phyloP scores from a whole-genome alignment of 2,888 invertebrate genomes.

The Argyresthia goedartella region DNA sequence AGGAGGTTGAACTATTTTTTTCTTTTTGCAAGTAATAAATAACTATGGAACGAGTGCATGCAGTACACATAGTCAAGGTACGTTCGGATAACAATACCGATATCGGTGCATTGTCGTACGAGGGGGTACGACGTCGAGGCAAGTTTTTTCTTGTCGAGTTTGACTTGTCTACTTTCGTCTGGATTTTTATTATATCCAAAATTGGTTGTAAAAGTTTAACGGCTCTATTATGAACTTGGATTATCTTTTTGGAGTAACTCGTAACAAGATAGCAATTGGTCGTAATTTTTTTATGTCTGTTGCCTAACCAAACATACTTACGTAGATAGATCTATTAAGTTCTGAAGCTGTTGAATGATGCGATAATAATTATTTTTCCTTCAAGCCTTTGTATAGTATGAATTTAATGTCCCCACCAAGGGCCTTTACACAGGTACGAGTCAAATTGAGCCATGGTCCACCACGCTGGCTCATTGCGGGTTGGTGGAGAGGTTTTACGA shows the following conservation, averaged over 20 bases:
- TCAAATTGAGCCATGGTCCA: no score
- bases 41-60: constrained; percentile 28
- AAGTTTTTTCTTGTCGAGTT: neutral
- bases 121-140: neutral
- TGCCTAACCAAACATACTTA: neutral
- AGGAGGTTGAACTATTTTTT: constrained; percentile 24
- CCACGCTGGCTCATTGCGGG: no score
- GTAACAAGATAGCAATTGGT: neutral
- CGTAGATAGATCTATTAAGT: no score
- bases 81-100: constrained; percentile 26
- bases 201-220: constrained; percentile 25
- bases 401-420: no score
- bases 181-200: constrained; percentile 17
- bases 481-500: no score
- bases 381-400: no score
- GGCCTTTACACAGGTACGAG: no score
- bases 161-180: constrained; percentile 11
- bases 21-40: constrained; percentile 35
- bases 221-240: constrained; percentile 25
- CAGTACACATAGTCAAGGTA: constrained; percentile 19
- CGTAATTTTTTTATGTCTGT: neutral
- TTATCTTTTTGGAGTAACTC: neutral
- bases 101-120: constrained; percentile 16
- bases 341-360: no score
- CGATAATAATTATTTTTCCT: no score